Percentiles rank a stretch among this genome's conserved stretches.
Evolutionary conservation across 2,797 vertebrate species (phyloP).

Genomic region (Delichon dasypus): DNA sequence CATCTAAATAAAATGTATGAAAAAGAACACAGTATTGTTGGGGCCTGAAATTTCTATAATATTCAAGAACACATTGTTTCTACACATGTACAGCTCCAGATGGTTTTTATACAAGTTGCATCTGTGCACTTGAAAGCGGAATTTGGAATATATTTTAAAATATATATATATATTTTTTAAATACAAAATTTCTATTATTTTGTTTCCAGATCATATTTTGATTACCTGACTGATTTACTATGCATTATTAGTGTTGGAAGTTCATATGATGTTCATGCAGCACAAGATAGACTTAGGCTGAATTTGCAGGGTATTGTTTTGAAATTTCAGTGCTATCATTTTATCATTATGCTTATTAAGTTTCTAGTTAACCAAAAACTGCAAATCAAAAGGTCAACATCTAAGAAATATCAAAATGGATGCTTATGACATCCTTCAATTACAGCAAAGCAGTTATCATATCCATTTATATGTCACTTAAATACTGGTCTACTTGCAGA

Average conservation of each 20-base stretch:
- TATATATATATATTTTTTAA: neutral
- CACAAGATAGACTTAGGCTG: neutral
- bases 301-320: neutral
- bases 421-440: neutral
- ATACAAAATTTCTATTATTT: neutral
- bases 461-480: neutral
- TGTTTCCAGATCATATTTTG: neutral
- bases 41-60: neutral
- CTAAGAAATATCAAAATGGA: neutral
- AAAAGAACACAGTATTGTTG: neutral
- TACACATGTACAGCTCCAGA: neutral
- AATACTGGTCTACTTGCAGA: neutral
- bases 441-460: neutral
- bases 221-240: neutral
- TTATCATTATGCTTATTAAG: neutral
- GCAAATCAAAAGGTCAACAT: neutral
- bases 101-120: neutral
- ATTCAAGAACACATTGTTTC: neutral
- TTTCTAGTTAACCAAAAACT: neutral
- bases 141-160: neutral
- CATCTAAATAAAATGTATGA: neutral
- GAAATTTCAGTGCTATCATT: neutral
- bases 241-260: neutral
- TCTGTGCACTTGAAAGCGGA: neutral
- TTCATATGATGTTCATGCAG: neutral